Conservation (phyloP, 2,797 vertebrate genomes). For the Meda fulgida region DNA sequence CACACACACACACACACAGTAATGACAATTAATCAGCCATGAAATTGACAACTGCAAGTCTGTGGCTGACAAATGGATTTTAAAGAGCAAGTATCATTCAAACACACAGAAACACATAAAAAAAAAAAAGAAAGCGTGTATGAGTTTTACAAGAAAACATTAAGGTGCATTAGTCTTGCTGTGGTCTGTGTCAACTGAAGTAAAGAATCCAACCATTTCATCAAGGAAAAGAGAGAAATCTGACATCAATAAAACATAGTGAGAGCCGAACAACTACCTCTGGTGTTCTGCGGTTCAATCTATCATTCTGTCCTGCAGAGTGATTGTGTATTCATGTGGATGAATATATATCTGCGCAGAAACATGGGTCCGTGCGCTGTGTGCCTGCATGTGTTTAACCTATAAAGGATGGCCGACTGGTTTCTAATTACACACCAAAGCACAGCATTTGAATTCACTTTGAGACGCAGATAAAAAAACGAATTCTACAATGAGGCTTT, state of each 20-base stretch:
- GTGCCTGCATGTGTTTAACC: slow-evolving; percentile 18
- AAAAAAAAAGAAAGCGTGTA: background rate
- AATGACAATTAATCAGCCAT: slow-evolving; percentile 84
- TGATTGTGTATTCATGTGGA: slow-evolving; percentile 46
- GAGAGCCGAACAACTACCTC: slow-evolving; percentile 34
- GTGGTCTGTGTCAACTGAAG: slow-evolving; percentile 32
- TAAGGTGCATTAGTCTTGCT: slow-evolving; percentile 46
- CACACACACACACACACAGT: slow-evolving; percentile 44
- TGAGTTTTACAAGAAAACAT: slow-evolving; percentile 13
- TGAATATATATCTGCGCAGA: slow-evolving; percentile 44
- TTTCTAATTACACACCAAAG: slow-evolving; percentile 35
- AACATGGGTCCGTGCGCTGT: slow-evolving; percentile 9
- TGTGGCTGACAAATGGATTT: slow-evolving; percentile 74
- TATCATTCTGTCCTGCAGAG: slow-evolving; percentile 38
- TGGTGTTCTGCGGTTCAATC: slow-evolving; percentile 16
- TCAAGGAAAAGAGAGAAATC: slow-evolving; percentile 28
- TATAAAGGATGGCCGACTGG: slow-evolving; percentile 22
- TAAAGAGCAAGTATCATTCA: slow-evolving; percentile 65
- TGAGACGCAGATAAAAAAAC: background rate
- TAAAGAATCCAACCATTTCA: slow-evolving; percentile 34
- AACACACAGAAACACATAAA: slow-evolving; percentile 44
- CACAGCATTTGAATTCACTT: slow-evolving; percentile 9
- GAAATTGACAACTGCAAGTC: slow-evolving; percentile 82
- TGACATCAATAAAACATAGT: slow-evolving; percentile 52
- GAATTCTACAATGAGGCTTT: background rate